These are phyloP conservation scores for Mimachlamys varia DNA, from an alignment of 2,888 invertebrate genomes.

Conservation along the genomic window DNA sequence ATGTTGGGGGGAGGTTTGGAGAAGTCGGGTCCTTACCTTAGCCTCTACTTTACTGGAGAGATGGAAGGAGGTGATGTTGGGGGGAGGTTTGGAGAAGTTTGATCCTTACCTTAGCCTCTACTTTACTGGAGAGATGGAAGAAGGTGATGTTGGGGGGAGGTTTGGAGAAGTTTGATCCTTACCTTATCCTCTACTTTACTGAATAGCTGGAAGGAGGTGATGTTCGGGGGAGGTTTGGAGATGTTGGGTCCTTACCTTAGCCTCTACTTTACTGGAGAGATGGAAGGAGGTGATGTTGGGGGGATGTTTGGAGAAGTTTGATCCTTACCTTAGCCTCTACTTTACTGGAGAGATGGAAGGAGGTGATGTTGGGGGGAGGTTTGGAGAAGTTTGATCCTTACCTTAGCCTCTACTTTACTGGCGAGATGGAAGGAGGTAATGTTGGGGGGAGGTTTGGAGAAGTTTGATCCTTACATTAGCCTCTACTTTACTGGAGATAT, in stretches of 20 bases:
- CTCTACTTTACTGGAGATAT: constrained; percentile 82
- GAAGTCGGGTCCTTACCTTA: too few species aligned
- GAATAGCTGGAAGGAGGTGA: constrained; percentile 90
- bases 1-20: too few species aligned
- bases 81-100: neutral
- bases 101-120: constrained; percentile 86
- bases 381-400: constrained; percentile 73
- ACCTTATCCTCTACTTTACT: constrained; percentile 89
- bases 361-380: constrained; percentile 89
- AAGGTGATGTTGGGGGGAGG: constrained; percentile 90
- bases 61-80: too few species aligned
- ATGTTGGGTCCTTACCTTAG: constrained; percentile 85
- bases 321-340: constrained; percentile 86
- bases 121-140: constrained; percentile 88
- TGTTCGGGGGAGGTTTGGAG: constrained; percentile 93
- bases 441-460: constrained; percentile 94
- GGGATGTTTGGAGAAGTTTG: constrained; percentile 82
- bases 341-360: constrained; percentile 90
- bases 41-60: neutral
- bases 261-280: constrained; percentile 88
- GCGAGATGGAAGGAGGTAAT: constrained; percentile 90
- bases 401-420: constrained; percentile 88
- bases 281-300: constrained; percentile 89
- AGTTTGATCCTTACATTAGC: constrained; percentile 89
- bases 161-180: constrained; percentile 1